Evolutionary conservation across 2,888 invertebrate genomes (phyloP), one percentile per base, ranked within the genome.

Genomic region (Drosophila putrida): DNA sequence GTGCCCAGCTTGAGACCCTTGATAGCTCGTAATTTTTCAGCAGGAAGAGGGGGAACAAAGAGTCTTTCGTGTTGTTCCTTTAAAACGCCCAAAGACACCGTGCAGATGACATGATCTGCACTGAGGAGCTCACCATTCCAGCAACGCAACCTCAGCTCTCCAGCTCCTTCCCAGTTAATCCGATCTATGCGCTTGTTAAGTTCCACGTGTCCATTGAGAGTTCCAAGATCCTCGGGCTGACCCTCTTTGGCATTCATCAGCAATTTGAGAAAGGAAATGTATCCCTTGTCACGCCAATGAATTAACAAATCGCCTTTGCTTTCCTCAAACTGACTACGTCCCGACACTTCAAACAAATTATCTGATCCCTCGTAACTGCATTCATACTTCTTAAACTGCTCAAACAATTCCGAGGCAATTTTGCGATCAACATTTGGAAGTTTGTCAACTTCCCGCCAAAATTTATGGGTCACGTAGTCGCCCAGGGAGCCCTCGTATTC

Each of bases 241-340:
- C 75, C 60, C 6, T 65, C 46, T 1, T 71, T 59, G 11, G 82
- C 33, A 0, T 81, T 66, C 94, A 95, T 93, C 73, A 97, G 92
- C 55, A 96, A 85, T 79, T 96, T 94, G 41, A 97, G 92, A 64
- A 97, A 92, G 1, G 93, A 95, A 74, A 93, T 93, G 87, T 94
- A 97, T 0, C 96, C 96, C 65, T 93, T 94, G 54, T 94, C 94
- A 75, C 95, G 96, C 97, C 96, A 97, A 84, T 95, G 94, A 0
- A 96, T 92, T 77, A 95, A 90, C 15, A 92, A 92, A 85, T 96
- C 95, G 0, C 97, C 97, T 4, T 95, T 94, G 88, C 96, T 95
- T 0, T 92, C 91, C 69, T 95, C 94, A 0, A 93, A 90, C 39
- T 95, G 92, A 0, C 95, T 95, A 59, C 92, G 93, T 0, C 95